Evolutionary conservation across 2,797 vertebrate genomes (phyloP).

Genomic region (Danio kyathit): DNA sequence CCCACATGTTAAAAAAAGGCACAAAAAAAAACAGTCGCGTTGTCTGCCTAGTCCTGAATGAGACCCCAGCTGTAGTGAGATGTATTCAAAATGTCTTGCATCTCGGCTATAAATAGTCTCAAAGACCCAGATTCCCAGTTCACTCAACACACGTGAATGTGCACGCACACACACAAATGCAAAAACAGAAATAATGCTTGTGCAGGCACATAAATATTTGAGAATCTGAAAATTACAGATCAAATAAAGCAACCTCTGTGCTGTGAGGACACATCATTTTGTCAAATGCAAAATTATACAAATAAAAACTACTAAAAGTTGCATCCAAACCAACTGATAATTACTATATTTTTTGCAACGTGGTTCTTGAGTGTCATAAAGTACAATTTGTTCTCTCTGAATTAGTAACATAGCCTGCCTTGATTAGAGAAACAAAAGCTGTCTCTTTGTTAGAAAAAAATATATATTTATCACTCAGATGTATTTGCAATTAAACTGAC

Average conservation of each 20-base stretch:
- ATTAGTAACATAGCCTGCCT: neutral
- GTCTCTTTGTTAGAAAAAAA: slow-evolving; percentile 36
- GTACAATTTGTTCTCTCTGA: neutral
- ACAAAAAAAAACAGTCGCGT: slow-evolving; percentile 10
- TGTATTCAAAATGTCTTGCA: slow-evolving; percentile 75
- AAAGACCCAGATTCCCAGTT: slow-evolving; percentile 77
- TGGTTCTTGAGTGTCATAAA: neutral
- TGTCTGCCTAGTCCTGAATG: slow-evolving; percentile 38
- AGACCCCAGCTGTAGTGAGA: slow-evolving; percentile 71
- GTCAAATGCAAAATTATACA: neutral
- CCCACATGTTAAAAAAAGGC: slow-evolving; percentile 16
- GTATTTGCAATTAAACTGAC: slow-evolving; percentile 59
- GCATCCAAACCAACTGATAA: neutral
- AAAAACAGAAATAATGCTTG: slow-evolving; percentile 21
- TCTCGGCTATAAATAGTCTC: slow-evolving; percentile 75
- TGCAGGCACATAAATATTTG: slow-evolving; percentile 32
- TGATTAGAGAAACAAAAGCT: slow-evolving; percentile 30
- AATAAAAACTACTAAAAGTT: neutral
- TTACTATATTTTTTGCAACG: neutral
- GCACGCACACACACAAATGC: neutral
- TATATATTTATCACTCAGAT: slow-evolving; percentile 47
- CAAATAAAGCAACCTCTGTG: neutral
- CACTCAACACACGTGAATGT: slow-evolving; percentile 58
- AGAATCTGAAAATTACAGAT: slow-evolving; percentile 6
- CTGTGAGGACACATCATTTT: neutral